Conservation (phyloP, 2,797 vertebrate species). For the Propithecus deckenii region DNA sequence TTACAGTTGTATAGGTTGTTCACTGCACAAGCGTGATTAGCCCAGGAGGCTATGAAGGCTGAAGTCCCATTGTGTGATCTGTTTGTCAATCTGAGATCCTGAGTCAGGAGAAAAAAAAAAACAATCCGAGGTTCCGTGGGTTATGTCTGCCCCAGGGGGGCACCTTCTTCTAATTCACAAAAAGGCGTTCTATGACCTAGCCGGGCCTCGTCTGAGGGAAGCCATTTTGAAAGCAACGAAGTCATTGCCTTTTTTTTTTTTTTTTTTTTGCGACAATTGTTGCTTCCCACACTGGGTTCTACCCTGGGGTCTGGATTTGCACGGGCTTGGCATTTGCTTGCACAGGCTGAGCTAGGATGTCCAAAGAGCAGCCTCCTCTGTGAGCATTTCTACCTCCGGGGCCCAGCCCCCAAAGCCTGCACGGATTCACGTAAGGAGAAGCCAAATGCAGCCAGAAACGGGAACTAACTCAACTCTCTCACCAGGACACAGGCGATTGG, state of each 20-base stretch:
- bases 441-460: not conserved
- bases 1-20: not conserved
- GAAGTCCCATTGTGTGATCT: not conserved
- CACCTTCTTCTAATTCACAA: not conserved
- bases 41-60: not conserved
- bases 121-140: not conserved
- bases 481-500: rapidly evolving
- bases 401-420: not conserved
- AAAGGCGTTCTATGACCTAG: not conserved
- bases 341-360: not conserved
- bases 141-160: not conserved
- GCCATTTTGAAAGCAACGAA: conserved; percentile 27
- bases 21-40: not conserved
- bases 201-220: not conserved
- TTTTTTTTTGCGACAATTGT: not conserved
- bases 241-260: not conserved
- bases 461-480: not conserved
- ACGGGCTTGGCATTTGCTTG: not conserved
- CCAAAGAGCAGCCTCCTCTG: not conserved
- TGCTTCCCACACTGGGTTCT: not conserved
- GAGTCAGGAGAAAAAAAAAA: too few relatives aligned
- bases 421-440: not conserved
- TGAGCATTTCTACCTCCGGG: not conserved
- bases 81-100: not conserved
- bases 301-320: rapidly evolving